Conservation (phyloP, 2,888 invertebrate genomes). For the Antitype chi region DNA sequence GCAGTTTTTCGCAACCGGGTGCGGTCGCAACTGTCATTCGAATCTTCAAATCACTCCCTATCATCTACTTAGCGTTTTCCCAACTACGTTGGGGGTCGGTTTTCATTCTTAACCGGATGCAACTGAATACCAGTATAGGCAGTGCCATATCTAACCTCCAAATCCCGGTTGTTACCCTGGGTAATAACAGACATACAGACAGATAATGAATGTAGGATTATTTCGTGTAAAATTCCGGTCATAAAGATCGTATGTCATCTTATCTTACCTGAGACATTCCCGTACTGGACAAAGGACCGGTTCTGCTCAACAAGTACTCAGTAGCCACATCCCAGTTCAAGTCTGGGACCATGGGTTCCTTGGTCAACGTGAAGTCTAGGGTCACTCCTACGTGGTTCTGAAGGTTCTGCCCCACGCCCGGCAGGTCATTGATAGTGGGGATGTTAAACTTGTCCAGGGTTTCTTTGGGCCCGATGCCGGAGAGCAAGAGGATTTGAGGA, state of each 20-base stretch:
- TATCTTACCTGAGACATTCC: constrained; percentile 91
- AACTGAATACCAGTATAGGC: not conserved
- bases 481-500: constrained; percentile 92
- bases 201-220: not conserved
- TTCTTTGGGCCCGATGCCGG: constrained; percentile 92
- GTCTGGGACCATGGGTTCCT: constrained; percentile 88
- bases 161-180: not conserved
- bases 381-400: constrained; percentile 93
- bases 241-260: not conserved
- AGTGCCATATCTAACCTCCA: not conserved
- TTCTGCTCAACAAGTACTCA: constrained; percentile 91
- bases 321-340: constrained; percentile 91
- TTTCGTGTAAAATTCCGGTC: not conserved
- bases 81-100: not conserved
- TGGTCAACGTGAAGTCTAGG: constrained; percentile 89
- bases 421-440: constrained; percentile 91
- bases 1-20: no score
- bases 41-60: no score
- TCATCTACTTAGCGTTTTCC: not conserved
- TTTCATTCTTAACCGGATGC: not conserved
- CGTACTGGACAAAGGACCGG: constrained; percentile 92
- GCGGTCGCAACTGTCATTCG: no score
- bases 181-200: not conserved
- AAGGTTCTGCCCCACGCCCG: constrained; percentile 93
- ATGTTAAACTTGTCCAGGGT: constrained; percentile 91